Evolutionary conservation across 2,888 invertebrate genomes (phyloP).

Genomic region (Argyresthia goedartella): DNA sequence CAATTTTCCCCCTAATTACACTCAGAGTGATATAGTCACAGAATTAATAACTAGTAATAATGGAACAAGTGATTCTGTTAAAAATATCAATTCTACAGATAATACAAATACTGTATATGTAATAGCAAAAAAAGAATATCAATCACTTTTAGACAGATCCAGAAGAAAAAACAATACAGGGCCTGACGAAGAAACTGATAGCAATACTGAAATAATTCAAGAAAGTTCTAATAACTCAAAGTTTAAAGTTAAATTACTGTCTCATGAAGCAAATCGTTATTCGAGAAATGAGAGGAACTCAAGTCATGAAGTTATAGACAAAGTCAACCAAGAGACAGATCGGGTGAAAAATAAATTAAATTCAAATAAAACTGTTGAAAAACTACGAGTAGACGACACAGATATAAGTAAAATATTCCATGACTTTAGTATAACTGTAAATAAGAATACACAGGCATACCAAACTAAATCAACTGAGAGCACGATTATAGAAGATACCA

Average conservation of each 20-base stretch:
- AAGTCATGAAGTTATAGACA: background rate
- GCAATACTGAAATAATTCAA: background rate
- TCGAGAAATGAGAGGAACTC: background rate
- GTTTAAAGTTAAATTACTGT: too few species aligned
- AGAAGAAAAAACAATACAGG: constrained; percentile 33
- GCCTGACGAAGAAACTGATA: background rate
- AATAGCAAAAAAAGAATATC: constrained; percentile 27
- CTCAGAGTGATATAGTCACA: background rate
- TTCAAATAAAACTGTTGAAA: constrained; percentile 30
- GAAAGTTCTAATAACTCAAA: background rate
- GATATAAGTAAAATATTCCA: constrained; percentile 47
- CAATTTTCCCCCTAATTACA: constrained; percentile 9
- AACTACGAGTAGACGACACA: constrained; percentile 44
- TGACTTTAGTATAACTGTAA: constrained; percentile 52
- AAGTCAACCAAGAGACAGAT: background rate
- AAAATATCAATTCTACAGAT: background rate
- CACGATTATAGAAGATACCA: background rate
- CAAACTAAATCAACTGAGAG: background rate
- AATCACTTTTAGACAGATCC: constrained; percentile 39
- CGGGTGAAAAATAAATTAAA: background rate
- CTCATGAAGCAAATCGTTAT: constrained; percentile 4
- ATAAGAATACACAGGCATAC: constrained; percentile 22
- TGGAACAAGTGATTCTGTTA: background rate
- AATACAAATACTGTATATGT: background rate
- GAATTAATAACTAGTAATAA: too few species aligned